Conservation (phyloP, 1,140 invertebrate species). For the Apolygus lucorum region DNA sequence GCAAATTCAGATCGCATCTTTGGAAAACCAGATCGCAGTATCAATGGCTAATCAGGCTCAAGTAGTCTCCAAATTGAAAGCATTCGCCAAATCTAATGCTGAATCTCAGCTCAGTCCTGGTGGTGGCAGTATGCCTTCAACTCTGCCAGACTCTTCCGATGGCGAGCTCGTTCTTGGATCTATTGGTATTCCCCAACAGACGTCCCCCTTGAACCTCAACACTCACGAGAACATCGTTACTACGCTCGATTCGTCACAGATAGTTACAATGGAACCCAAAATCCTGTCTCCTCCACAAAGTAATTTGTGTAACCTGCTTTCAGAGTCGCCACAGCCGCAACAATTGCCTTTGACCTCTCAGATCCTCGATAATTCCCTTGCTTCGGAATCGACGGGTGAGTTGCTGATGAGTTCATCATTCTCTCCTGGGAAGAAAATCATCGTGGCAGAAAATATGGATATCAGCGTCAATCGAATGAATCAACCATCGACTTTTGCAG, state of each 20-base stretch:
- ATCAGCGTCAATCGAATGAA: not conserved
- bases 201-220: not conserved
- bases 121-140: not conserved
- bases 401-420: not conserved
- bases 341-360: not conserved
- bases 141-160: not conserved
- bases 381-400: not conserved
- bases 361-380: not conserved
- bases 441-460: not conserved
- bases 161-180: not conserved
- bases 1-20: not conserved
- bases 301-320: not conserved
- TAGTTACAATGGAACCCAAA: not conserved
- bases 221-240: not conserved
- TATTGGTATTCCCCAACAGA: not conserved
- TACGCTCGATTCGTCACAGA: not conserved
- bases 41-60: not conserved
- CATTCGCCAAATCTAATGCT: slow-evolving; percentile 52
- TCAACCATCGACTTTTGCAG: not conserved
- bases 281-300: not conserved
- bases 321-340: slow-evolving; percentile 1
- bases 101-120: slow-evolving; percentile 42
- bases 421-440: slow-evolving; percentile 7
- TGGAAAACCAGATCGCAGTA: not conserved
- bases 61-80: slow-evolving; percentile 50